These are phyloP conservation scores for Sinocyclocheilus anshuiensis DNA, from an alignment of 2,113 vertebrate species.

Conservation along the genomic window DNA sequence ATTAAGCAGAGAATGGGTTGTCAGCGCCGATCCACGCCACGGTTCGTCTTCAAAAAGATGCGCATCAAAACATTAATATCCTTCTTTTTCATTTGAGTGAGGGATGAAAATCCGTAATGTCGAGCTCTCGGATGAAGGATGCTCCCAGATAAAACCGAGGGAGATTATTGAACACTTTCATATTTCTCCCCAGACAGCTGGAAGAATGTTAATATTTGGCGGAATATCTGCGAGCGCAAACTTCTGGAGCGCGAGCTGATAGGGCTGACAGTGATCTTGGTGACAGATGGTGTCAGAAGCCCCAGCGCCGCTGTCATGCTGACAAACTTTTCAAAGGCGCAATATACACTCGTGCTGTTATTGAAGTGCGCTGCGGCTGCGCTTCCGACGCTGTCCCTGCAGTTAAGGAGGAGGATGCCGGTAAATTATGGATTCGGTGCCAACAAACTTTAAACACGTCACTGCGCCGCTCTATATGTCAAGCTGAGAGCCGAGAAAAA, in stretches of 20 bases:
- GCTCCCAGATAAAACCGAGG: constrained; percentile 73
- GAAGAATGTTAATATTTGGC: constrained; percentile 77
- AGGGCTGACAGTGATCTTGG: constrained; percentile 70
- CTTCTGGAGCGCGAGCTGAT: constrained; percentile 80
- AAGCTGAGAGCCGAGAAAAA: constrained; percentile 16
- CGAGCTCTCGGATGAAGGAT: constrained; percentile 78
- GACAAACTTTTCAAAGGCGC: constrained; percentile 81
- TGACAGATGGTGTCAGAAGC: constrained; percentile 80
- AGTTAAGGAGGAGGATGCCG: constrained; percentile 64
- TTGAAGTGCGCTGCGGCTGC: constrained; percentile 68
- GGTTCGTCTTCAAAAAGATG: constrained; percentile 73
- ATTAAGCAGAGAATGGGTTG: constrained; percentile 72
- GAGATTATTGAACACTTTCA: constrained; percentile 79
- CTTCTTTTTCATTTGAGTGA: constrained; percentile 74
- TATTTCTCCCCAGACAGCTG: constrained; percentile 70
- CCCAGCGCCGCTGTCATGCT: constrained; percentile 77
- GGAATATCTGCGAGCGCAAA: constrained; percentile 78
- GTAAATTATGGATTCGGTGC: too few species aligned
- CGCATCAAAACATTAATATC: constrained; percentile 81
- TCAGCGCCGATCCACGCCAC: constrained; percentile 66
- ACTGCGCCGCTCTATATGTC: too few species aligned
- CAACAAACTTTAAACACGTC: too few species aligned
- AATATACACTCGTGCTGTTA: constrained; percentile 66
- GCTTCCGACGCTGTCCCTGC: constrained; percentile 70
- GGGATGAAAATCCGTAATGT: constrained; percentile 70